Base-by-base conservation (phyloP, 2,888 invertebrate species). In the Drymonia ruficornis region DNA sequence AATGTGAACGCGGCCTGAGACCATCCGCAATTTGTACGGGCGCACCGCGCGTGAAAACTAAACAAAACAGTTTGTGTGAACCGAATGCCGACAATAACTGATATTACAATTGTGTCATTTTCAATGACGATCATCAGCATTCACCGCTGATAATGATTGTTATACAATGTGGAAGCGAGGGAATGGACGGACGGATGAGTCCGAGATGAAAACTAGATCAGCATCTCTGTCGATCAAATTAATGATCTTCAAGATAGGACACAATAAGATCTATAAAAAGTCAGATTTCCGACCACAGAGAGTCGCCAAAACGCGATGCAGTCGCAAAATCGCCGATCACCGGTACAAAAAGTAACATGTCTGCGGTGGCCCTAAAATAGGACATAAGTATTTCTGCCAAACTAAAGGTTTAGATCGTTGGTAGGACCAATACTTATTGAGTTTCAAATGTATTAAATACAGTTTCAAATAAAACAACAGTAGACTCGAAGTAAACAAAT, bases 1-100 rank as follows among this genome's bases (percentile, higher is more conserved):
- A 87, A 89, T 85, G 80, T 66, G 49, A 57, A 60, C 49, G 58
- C 49, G 58, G 44, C 61, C 66, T 55, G 72, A 67, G 70, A 70
- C 64, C 69, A 55, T 52, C 59, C 51, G 62, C 63, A 70, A 77
- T 74, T 72, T 76, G 70, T 65, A 60, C 53, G 57, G 60, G 50
- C 57, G 58, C 65, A 56, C 64, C 67, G 63, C 66, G 68, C 74
- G 72, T 72, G 73, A 72, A 70, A 70, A 69, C 66, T 55, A 67
- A 70, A 74, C 71, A 72, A 70, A 70, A 61, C 66, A 44, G 56
- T 16, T 46, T 66, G 67, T 73, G 73, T 66, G 72, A 69, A 68
- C 72, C 64, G 57, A 44, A 55, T 60, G 48, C 46, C 53, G 47
- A 47, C 67, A 57, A 64, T 73, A 36, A 59, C 63, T 49, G 59